Percentiles rank a stretch among this genome's conserved stretches.
These are phyloP conservation scores for Rhyacichthys aspro DNA, from an alignment of 2,797 vertebrate genomes.

Conservation along the genomic window DNA sequence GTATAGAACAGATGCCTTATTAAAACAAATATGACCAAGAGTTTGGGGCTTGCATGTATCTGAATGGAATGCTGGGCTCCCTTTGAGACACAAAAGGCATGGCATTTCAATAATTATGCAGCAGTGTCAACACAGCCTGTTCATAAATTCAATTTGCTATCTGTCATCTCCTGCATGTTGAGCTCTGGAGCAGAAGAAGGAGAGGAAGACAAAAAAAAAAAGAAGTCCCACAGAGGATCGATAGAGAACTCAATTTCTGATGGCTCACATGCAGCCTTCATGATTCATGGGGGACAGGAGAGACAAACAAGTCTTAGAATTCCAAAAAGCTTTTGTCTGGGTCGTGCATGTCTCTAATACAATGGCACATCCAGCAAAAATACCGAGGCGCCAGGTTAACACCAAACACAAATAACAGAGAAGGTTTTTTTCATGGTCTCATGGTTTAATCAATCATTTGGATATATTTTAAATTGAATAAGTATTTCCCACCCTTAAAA, in stretches of 20 bases:
- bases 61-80: conserved; percentile 28
- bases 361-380: conserved; percentile 22
- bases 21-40: conserved; percentile 26
- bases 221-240: conserved; percentile 59
- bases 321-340: conserved; percentile 40
- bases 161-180: conserved; percentile 72
- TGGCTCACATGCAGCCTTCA: conserved; percentile 57
- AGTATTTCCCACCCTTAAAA: conserved; percentile 11
- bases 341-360: conserved; percentile 20
- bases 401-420: conserved; percentile 17
- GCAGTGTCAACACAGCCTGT: conserved; percentile 72
- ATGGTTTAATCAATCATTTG: background rate
- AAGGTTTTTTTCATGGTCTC: conserved; percentile 10
- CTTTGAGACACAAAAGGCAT: conserved; percentile 62
- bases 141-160: conserved; percentile 81
- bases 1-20: conserved; percentile 31
- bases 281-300: conserved; percentile 48
- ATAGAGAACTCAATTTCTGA: conserved; percentile 72
- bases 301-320: conserved; percentile 43
- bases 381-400: conserved; percentile 15
- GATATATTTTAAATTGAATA: background rate
- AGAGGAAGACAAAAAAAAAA: conserved; percentile 27
- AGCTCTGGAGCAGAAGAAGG: conserved; percentile 13
- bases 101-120: conserved; percentile 75
- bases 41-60: conserved; percentile 33